Percentiles rank a stretch among this genome's conserved stretches.
Evolutionary conservation across 2,797 vertebrate genomes (phyloP).

Genomic region (Halcyon chelicuti): DNA sequence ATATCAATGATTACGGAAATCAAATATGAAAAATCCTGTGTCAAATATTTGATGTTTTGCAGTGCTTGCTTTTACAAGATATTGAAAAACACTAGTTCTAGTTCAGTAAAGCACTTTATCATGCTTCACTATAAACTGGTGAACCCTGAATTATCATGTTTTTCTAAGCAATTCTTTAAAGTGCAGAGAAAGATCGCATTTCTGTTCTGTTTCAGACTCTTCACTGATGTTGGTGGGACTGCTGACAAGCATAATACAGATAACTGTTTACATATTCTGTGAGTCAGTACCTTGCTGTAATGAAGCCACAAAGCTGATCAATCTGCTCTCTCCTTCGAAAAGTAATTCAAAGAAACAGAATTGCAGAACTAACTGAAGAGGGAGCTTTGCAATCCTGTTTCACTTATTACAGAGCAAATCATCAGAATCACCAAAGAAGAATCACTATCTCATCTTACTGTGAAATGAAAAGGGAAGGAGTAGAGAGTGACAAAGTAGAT

Average conservation of each 20-base stretch:
- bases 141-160: constrained; percentile 15
- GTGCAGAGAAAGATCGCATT: neutral
- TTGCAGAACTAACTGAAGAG: neutral
- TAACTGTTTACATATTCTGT: neutral
- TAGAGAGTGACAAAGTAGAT: neutral
- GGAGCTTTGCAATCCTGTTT: neutral
- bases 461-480: neutral
- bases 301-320: neutral
- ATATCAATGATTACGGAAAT: neutral
- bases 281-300: neutral
- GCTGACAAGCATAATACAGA: neutral
- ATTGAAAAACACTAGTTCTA: neutral
- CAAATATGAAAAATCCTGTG: neutral
- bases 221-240: neutral
- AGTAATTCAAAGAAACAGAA: neutral
- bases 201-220: neutral
- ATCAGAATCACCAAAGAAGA: neutral
- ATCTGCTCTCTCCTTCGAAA: neutral
- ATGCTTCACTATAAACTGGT: neutral
- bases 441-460: neutral
- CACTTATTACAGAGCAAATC: neutral
- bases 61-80: neutral
- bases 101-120: constrained; percentile 1
- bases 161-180: neutral
- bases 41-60: neutral